Evolutionary conservation across 1,140 invertebrate species (phyloP), one percentile per base, ranked within the genome.

Genomic region (Caenorhabditis brenneri): DNA sequence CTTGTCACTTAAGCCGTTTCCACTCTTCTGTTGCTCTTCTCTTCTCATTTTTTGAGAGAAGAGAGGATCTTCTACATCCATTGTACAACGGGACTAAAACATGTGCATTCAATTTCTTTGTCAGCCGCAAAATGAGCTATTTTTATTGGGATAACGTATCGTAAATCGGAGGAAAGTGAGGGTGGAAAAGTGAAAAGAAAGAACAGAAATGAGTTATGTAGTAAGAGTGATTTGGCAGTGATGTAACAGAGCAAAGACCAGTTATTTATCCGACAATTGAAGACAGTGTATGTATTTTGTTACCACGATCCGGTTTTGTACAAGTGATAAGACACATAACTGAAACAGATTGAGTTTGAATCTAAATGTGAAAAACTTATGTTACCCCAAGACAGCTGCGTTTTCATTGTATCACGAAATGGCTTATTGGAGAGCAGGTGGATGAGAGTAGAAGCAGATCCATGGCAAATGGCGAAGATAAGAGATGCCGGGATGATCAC

Each of bases 101-200:
- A 74, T 74, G 65, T 74, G 65, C 65, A 74, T 74, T 74, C 65
- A 74, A 74, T 74, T 74, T 74, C 65, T 74, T 74, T 74, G 65
- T 74, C 65, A 74, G 65, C 65, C 65, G 65, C 65, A 74, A 39
- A 74, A 74, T 36, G 65, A 74, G 65, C n/a, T 36, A 42, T 74
- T 74, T 74, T 74, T 74, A 74, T 74, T 74, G 65, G 65, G 36
- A 74, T 74, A 74, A 74, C 36, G 65, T 42, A 31, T 74, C 36
- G 65, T 74, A 74, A 74, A 74, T 74, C 36, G 65, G 2, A 22
- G 12, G 22, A 65, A 42, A 24, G 29, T 74, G 36, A 42, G 33
- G 27, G 36, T 46, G 65, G 65, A 74, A 74, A 42, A 55, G 12
- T 27, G 7, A 29, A 74, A 36, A n/a, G 24, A 29, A 74, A 42